Evolutionary conservation across 1,140 invertebrate genomes (phyloP).

Genomic region (Thaumetopoea pityocampa): DNA sequence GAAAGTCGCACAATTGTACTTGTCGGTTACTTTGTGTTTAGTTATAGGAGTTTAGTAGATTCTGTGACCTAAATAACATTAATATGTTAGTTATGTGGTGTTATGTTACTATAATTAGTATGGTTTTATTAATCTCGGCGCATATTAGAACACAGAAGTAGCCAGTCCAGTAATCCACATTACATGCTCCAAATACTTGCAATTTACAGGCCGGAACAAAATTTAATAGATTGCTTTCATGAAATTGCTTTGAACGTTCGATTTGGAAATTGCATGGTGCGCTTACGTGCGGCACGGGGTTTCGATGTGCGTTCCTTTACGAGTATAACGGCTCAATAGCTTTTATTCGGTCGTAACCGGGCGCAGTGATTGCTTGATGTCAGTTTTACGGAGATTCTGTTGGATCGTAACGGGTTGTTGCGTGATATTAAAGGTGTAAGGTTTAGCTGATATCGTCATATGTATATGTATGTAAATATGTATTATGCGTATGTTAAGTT

Average conservation of each 20-base stretch:
- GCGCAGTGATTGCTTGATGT: conserved; percentile 13
- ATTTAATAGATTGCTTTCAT: conserved; percentile 20
- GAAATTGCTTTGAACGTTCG: conserved; percentile 15
- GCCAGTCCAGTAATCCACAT: conserved; percentile 3
- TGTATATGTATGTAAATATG: no score
- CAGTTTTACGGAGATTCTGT: neutral
- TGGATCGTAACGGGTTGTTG: no score
- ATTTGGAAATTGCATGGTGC: conserved; percentile 17
- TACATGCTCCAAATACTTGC: conserved; percentile 9
- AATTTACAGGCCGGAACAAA: conserved; percentile 7
- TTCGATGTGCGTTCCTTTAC: conserved; percentile 10
- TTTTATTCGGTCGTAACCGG: conserved; percentile 2
- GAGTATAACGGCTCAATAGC: conserved; percentile 2
- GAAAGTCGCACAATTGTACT: no score
- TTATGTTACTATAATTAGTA: neutral
- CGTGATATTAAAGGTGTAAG: no score
- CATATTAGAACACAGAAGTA: neutral
- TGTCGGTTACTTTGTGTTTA: no score
- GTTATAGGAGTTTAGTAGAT: no score
- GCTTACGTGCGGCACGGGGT: conserved; percentile 6
- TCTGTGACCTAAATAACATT: no score
- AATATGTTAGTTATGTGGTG: no score
- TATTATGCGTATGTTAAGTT: no score
- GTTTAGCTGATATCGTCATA: no score
- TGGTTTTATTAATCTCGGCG: neutral